A percentile compares a stretch with the other conserved stretches of the same genome.
Evolutionary conservation across 2,113 vertebrate species (phyloP).

Genomic region (Spermophilus dauricus): DNA sequence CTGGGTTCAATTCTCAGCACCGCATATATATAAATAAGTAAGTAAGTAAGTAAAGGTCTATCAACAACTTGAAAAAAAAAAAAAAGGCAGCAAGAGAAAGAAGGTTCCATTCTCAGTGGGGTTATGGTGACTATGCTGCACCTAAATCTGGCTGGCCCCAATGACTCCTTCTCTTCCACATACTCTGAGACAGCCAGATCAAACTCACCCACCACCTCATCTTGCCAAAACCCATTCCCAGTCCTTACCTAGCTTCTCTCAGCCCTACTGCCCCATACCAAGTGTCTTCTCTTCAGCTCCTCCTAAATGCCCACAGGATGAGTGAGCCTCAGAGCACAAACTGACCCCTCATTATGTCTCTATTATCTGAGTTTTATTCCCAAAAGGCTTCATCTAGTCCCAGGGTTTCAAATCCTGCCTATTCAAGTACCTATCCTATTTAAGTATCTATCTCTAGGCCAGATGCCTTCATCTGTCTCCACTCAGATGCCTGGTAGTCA

Average conservation of each 20-base stretch:
- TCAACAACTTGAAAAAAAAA: no score
- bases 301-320: fast-evolving
- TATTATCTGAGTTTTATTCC: neutral
- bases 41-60: no score
- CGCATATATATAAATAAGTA: no score
- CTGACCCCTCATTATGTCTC: neutral
- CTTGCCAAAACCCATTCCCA: neutral
- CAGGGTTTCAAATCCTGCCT: neutral
- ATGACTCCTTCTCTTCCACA: neutral
- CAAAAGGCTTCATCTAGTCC: neutral
- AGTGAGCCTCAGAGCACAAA: neutral
- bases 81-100: neutral
- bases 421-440: neutral
- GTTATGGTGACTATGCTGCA: neutral
- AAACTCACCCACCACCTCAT: neutral
- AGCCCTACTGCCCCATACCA: no score
- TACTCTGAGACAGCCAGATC: neutral
- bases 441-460: neutral
- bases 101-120: neutral
- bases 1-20: no score
- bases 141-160: neutral
- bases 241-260: neutral
- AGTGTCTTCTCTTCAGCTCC: neutral
- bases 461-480: neutral
- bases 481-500: neutral